Conservation (phyloP, 2,113 vertebrate genomes). For the Myotis yumanensis region DNA sequence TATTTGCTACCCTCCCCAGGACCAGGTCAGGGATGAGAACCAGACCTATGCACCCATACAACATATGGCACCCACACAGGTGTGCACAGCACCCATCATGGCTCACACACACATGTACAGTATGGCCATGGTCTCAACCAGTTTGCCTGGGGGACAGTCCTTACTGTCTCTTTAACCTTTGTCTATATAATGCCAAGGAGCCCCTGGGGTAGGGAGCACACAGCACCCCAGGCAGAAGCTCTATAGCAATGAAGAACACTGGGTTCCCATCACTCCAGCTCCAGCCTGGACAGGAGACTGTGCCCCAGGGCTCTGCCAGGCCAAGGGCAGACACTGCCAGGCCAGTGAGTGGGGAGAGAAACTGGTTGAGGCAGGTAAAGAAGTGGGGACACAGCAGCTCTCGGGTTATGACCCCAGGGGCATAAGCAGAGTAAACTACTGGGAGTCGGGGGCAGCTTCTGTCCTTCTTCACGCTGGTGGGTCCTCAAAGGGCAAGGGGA, state of each 20-base stretch:
- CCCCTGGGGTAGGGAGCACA: background rate
- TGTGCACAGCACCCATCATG: background rate
- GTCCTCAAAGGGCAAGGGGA: background rate
- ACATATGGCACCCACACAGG: background rate
- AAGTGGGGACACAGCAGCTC: too few relatives aligned
- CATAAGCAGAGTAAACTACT: background rate
- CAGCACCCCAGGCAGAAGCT: background rate
- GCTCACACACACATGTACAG: too few relatives aligned
- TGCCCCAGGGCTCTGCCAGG: background rate
- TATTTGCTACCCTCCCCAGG: background rate
- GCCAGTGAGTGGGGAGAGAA: background rate
- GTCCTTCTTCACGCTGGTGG: background rate
- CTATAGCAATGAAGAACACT: background rate
- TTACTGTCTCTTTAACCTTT: background rate
- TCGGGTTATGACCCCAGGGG: rapidly evolving
- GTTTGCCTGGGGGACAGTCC: background rate
- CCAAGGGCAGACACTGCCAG: background rate
- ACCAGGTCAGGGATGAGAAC: background rate
- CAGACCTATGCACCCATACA: too few relatives aligned
- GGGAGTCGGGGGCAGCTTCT: background rate
- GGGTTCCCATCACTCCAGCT: background rate
- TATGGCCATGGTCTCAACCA: background rate
- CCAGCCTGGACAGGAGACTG: background rate
- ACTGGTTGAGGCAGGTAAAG: too few relatives aligned
- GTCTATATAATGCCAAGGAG: background rate